Conservation (phyloP, 1,140 invertebrate genomes). For the Hylyphantes graminicola region DNA sequence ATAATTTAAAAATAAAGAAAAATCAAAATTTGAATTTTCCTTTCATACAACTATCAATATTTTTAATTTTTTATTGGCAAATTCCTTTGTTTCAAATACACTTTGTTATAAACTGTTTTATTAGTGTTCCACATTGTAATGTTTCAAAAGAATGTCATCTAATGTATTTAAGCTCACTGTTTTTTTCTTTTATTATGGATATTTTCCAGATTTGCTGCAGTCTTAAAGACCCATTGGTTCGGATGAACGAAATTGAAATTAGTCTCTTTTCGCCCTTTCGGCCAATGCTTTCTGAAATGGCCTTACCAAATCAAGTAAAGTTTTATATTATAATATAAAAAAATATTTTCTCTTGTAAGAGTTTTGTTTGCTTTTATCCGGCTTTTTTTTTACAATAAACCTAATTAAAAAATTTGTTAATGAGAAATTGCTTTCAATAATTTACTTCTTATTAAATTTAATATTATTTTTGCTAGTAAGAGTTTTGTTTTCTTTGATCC, state of each 20-base stretch:
- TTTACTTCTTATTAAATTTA: too few relatives aligned
- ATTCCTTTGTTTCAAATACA: background rate
- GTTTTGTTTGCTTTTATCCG: background rate
- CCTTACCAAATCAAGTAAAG: constrained; percentile 77
- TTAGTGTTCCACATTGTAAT: background rate
- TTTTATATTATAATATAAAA: background rate
- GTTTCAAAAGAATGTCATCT: background rate
- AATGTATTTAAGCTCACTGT: background rate
- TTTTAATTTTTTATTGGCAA: background rate
- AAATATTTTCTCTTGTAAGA: background rate
- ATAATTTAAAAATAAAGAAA: too few relatives aligned
- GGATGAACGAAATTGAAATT: constrained; percentile 78
- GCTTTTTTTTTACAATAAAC: background rate
- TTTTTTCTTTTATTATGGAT: background rate
- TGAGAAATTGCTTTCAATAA: background rate
- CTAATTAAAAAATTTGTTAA: background rate
- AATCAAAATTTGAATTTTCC: too few relatives aligned
- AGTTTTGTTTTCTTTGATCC: background rate
- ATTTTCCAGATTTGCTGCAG: constrained; percentile 76
- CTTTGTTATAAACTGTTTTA: background rate
- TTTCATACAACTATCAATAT: too few relatives aligned
- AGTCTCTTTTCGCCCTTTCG: constrained; percentile 82
- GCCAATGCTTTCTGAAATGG: constrained; percentile 89
- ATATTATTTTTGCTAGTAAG: background rate
- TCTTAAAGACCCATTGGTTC: constrained; percentile 74